A percentile compares a stretch with the other conserved stretches of the same genome.
Conservation (phyloP, 1,140 invertebrate genomes). For the Elymnias hypermnestra region DNA sequence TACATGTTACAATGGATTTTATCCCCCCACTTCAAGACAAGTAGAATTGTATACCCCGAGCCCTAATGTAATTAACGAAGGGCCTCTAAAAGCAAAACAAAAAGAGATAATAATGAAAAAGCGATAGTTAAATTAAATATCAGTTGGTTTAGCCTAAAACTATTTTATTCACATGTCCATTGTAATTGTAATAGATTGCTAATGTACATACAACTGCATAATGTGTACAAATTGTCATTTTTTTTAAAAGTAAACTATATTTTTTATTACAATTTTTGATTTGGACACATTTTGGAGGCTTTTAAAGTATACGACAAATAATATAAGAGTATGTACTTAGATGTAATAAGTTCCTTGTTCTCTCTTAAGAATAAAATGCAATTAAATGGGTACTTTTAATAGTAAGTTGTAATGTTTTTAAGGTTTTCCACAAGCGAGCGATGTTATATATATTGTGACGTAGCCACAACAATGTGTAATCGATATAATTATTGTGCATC, state of each 20-base stretch:
- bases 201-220: constrained; percentile 37
- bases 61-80: too few relatives aligned
- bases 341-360: constrained; percentile 67
- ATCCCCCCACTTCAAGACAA: too few relatives aligned
- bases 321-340: constrained; percentile 73
- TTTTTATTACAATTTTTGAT: constrained; percentile 37
- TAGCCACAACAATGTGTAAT: too few relatives aligned
- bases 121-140: too few relatives aligned
- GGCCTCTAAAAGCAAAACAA: too few relatives aligned
- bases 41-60: too few relatives aligned
- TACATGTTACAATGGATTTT: too few relatives aligned
- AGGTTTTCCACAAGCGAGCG: neutral
- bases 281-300: constrained; percentile 69
- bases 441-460: too few relatives aligned
- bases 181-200: neutral
- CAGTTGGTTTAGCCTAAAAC: neutral
- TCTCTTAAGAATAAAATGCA: constrained; percentile 32
- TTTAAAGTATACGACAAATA: constrained; percentile 73
- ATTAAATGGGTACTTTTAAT: constrained; percentile 40
- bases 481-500: too few relatives aligned
- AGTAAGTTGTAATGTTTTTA: too few relatives aligned
- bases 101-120: too few relatives aligned
- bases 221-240: constrained; percentile 53
- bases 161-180: neutral
- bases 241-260: constrained; percentile 47